Evolutionary conservation across 2,113 vertebrate species (phyloP).

Genomic region (Numida meleagris): DNA sequence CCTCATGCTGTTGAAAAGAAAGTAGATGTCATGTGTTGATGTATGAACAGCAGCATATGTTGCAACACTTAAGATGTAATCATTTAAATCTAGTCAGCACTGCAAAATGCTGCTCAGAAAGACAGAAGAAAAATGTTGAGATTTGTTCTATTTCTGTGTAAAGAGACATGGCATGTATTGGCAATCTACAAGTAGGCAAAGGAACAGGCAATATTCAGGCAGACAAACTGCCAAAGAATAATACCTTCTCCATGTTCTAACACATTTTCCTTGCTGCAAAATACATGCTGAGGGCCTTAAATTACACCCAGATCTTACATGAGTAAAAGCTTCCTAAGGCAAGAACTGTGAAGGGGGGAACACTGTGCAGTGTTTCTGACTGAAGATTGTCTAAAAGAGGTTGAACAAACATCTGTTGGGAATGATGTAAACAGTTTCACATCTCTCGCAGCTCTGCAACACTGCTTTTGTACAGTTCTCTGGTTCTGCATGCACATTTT

Average conservation of each 20-base stretch:
- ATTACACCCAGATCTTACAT: background rate
- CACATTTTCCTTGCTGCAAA: background rate
- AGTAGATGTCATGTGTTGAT: background rate
- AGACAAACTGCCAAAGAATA: background rate
- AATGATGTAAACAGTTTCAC: background rate
- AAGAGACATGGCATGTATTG: background rate
- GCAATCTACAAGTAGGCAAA: background rate
- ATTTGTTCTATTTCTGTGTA: background rate
- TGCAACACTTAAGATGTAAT: background rate
- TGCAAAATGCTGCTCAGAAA: background rate
- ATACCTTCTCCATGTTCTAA: background rate
- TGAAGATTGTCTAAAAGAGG: background rate
- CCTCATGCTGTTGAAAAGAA: background rate
- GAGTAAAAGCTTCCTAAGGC: background rate
- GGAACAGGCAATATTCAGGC: background rate
- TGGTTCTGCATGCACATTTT: background rate
- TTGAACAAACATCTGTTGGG: background rate
- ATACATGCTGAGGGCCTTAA: background rate
- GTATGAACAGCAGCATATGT: background rate
- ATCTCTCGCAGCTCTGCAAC: background rate
- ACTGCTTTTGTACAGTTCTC: background rate
- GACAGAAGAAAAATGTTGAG: background rate
- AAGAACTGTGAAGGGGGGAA: background rate
- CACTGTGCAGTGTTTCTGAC: background rate
- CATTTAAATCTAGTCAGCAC: background rate